Conservation (phyloP, 2,888 invertebrate genomes). For the Chromoteleia sp. region DNA sequence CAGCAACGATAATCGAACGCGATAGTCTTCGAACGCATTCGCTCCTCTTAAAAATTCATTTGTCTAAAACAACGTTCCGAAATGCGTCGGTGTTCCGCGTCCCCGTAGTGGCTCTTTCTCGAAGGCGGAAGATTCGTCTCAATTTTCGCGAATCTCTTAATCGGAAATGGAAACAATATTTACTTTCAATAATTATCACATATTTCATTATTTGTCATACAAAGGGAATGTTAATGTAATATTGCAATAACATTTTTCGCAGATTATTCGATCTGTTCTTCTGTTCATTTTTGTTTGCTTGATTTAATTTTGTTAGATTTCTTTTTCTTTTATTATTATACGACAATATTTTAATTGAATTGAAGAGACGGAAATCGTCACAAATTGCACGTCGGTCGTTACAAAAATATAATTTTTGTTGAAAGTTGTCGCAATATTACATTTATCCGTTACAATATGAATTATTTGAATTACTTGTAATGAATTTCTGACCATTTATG, state of each 20-base stretch:
- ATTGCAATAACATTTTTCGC: constrained; percentile 40
- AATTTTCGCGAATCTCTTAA: constrained; percentile 37
- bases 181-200: constrained; percentile 64
- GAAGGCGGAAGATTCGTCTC: constrained; percentile 54
- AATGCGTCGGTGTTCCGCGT: constrained; percentile 10
- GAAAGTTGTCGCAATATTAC: constrained; percentile 52
- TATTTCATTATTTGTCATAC: constrained; percentile 62
- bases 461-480: constrained; percentile 51
- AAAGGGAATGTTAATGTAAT: constrained; percentile 55
- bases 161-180: constrained; percentile 54
- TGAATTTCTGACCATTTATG: constrained; percentile 46
- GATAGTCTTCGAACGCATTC: neutral
- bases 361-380: constrained; percentile 16
- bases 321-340: neutral
- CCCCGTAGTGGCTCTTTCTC: constrained; percentile 12
- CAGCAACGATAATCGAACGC: constrained; percentile 29
- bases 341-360: constrained; percentile 11
- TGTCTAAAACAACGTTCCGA: constrained; percentile 31
- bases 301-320: neutral
- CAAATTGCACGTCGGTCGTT: constrained; percentile 9
- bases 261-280: neutral
- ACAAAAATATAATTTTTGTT: constrained; percentile 42
- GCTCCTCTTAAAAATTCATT: constrained; percentile 31
- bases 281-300: neutral
- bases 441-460: constrained; percentile 46